A percentile compares a stretch with the other conserved stretches of the same genome.
Evolutionary conservation across 1,140 invertebrate genomes (phyloP).

Genomic region (Pogonomyrmex californicus): DNA sequence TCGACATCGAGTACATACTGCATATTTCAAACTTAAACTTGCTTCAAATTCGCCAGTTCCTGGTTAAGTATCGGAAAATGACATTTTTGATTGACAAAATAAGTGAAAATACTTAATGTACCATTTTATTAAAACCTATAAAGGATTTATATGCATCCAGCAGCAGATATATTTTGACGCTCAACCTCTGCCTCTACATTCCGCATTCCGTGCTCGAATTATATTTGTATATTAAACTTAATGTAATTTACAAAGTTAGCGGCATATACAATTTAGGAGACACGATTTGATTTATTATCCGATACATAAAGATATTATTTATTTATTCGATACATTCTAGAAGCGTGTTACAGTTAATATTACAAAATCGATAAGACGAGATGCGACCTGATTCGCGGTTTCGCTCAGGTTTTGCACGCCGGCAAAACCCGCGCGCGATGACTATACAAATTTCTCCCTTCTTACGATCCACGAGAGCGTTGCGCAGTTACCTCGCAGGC

Average conservation of each 20-base stretch:
- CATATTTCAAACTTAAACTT: background rate
- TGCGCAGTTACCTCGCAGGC: constrained; percentile 21
- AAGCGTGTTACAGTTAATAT: constrained; percentile 13
- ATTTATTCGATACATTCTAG: background rate
- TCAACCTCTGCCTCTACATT: too few species aligned
- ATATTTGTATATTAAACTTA: background rate
- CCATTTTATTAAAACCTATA: background rate
- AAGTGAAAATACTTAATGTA: too few species aligned
- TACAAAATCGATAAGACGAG: constrained; percentile 20
- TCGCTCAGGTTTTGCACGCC: constrained; percentile 11
- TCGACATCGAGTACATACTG: background rate
- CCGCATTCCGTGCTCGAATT: background rate
- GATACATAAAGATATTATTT: background rate
- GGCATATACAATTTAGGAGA: background rate
- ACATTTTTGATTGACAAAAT: background rate
- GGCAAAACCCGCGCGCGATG: constrained; percentile 37
- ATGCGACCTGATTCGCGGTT: constrained; percentile 32
- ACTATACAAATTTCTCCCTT: constrained; percentile 44
- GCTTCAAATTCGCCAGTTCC: background rate
- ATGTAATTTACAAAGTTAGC: background rate
- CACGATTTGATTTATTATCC: background rate
- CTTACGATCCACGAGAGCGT: background rate
- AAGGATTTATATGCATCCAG: background rate
- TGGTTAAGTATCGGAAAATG: background rate
- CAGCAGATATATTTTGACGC: background rate